Percentiles rank a stretch among this genome's conserved stretches.
Conservation (phyloP, 1,140 invertebrate species). For the Panagrolaimus sp. region DNA sequence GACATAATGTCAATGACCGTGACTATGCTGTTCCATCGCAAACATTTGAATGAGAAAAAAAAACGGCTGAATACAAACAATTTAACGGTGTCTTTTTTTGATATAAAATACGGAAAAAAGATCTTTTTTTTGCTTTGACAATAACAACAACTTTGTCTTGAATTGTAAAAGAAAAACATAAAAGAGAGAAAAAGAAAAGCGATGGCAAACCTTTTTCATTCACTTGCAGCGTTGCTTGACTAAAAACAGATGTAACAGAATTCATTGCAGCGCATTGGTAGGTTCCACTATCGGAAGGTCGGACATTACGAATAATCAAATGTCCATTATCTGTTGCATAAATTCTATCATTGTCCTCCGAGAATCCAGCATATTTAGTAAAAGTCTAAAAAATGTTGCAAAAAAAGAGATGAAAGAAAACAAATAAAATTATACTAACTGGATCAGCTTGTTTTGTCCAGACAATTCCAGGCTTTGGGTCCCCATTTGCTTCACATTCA, state of each 20-base stretch:
- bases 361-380: slow-evolving; percentile 13
- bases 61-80: too few species aligned
- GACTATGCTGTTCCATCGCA: too few species aligned
- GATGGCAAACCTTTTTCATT: slow-evolving; percentile 10
- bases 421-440: background rate
- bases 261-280: slow-evolving; percentile 15
- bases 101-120: too few species aligned
- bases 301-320: slow-evolving; percentile 10
- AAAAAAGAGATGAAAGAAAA: background rate
- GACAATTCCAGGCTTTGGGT: slow-evolving; percentile 7
- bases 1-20: too few species aligned
- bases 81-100: too few species aligned
- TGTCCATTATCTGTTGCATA: slow-evolving; percentile 12
- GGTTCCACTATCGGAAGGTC: background rate
- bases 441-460: slow-evolving; percentile 17
- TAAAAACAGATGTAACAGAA: slow-evolving; percentile 13
- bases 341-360: slow-evolving; percentile 11
- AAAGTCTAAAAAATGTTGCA: background rate
- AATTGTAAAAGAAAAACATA: background rate
- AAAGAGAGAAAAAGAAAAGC: slow-evolving; percentile 8
- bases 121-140: too few species aligned
- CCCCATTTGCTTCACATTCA: slow-evolving; percentile 12
- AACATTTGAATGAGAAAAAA: too few species aligned
- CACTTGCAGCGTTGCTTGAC: background rate
- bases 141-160: too few species aligned